phyloP scores from a whole-genome alignment of 2,113 vertebrate genomes.

The Grallaria varia region DNA sequence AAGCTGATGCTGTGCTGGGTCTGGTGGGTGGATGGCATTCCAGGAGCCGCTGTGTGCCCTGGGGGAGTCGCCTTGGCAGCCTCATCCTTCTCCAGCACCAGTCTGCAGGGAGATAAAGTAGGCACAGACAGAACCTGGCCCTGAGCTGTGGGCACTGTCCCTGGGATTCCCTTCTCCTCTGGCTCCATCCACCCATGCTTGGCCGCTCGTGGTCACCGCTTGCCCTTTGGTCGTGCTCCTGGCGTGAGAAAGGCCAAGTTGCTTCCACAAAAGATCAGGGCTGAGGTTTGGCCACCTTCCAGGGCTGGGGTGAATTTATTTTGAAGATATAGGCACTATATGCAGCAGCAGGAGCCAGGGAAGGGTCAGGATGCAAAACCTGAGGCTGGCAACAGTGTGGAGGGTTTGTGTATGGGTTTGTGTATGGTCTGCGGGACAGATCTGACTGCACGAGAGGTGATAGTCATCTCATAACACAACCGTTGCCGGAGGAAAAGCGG shows the following conservation, averaged over 20 bases:
- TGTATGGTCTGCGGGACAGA: fast-evolving
- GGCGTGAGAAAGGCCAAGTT: neutral
- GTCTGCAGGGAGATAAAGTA: neutral
- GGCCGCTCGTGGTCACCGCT: fast-evolving
- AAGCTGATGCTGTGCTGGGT: neutral
- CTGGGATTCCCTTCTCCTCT: neutral
- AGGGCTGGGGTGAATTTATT: neutral
- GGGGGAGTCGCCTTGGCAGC: neutral
- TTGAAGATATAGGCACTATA: slow-evolving; percentile 24
- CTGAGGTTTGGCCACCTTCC: neutral
- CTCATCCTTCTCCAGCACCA: neutral
- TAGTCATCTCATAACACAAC: neutral
- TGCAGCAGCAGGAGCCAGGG: neutral
- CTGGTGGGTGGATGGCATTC: neutral
- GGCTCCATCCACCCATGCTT: neutral
- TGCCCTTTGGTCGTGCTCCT: fast-evolving
- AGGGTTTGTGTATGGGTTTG: neutral
- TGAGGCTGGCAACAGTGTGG: neutral
- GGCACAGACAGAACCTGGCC: neutral
- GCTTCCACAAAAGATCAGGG: neutral
- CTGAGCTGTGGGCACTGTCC: neutral
- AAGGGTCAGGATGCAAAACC: neutral
- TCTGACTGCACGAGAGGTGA: neutral
- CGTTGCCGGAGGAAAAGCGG: neutral
- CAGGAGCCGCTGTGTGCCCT: neutral